Base-by-base conservation (phyloP, 2,888 invertebrate genomes). In the Lepidochitona cinerea region DNA sequence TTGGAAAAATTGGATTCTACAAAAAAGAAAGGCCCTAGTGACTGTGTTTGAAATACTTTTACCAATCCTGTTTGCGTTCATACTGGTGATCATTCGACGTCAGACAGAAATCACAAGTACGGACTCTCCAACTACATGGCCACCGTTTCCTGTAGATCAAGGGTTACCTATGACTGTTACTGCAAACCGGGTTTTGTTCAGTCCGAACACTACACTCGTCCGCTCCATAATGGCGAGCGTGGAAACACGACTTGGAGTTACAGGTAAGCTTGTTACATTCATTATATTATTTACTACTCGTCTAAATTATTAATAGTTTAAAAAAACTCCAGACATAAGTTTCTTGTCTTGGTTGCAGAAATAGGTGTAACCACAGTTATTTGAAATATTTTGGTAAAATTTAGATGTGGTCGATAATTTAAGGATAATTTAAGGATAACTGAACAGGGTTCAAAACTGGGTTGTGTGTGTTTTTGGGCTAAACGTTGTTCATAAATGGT, bases 1-100 rank as follows among this genome's bases (percentile, higher is more conserved):
- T 36, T 85, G 87, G 87, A 87, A 85, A 68, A 85, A 87, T 70
- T 80, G 81, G 70, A 74, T 79, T 0, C 68, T 87, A 29, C 85
- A 85, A 71, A 77, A 79, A 33, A 75, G 84, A 0, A 83, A 82
- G 72, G 74, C 81, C 26, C 78, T 79, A 66, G 83, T 85, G 41
- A 81, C 83, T 14, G 74, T 84, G 0, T 87, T 87, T 71, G 85
- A 85, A 73, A 71, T 85, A 59, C n/a, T 84, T 9, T 73, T 85
- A 6, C 87, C 85, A 0, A 6, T 85, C 4, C 68, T 79, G n/a
- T 87, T 85, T 68, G 84, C 85, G 1, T 35, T 75, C 14, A 59
- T 87, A 4, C 49, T 87, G 33, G 49, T 85, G 23, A 35, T 79
- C 37, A 77, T 85, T 7, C 77, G 85, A 9, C 14, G 18, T 18